Evolutionary conservation across 2,888 invertebrate genomes (phyloP), one percentile per base, ranked within the genome.

Genomic region (Panopea generosa): DNA sequence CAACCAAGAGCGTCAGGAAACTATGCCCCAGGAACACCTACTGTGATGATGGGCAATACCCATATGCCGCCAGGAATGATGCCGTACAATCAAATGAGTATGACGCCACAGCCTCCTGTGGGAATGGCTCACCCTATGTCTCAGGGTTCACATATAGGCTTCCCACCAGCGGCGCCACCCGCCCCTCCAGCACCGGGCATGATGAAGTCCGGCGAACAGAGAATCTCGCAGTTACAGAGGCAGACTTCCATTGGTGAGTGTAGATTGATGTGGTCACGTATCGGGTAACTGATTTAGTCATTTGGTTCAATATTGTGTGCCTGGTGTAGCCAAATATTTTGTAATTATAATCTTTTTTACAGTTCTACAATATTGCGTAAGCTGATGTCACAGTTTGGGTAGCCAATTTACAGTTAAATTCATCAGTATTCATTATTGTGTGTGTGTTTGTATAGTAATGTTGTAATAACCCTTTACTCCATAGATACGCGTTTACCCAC

Each of bases 121-220:
- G 90, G 90, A 33, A 86, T 87, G 84, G 86, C 87, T 47, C 83
- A 81, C 0, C 88, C 90, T 26, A 87, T 88, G 77, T 77, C 84
- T 24, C 70, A 74, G 52, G 68, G 66, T 38, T 29, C 56, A 20
- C 57, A 62, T n/a, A 57, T 60, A 47, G 57, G 65, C 18, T 57
- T 69, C 69, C 71, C 66, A 40, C 76, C 74, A 16, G 74, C 72
- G 47, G 70, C 68, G 6, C 33, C 33, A 11, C 6, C 33, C 33
- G 33, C 33, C 43, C 65, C 62, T 45, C 24, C 55, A 18, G 50
- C 57, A 16, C 69, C 72, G 11, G 68, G 71, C 2, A 33, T 40
- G 53, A 55, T 45, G 59, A 55, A 73, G 66, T 53, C 69, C 43
- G 74, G 61, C 26, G 66, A 52, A 26, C 53, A 56, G 9, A 43